Conservation (phyloP, 2,888 invertebrate genomes). For the Hyppa rectilinea region DNA sequence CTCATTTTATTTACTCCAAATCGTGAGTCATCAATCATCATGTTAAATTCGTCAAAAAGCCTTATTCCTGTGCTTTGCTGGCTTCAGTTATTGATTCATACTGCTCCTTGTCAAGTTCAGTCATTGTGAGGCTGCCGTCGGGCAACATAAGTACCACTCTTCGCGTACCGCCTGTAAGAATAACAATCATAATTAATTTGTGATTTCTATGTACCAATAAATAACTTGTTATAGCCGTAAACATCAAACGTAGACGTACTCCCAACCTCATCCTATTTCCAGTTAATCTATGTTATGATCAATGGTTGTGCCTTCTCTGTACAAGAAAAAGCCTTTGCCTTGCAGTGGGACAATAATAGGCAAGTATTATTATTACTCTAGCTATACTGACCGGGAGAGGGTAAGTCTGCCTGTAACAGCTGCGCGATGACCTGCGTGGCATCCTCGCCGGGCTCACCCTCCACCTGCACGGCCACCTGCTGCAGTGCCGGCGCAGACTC, state of each 20-base stretch:
- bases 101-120: conserved; percentile 96
- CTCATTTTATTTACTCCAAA: conserved; percentile 4
- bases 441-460: conserved; percentile 90
- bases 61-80: conserved; percentile 90
- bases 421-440: conserved; percentile 96
- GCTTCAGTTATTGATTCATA: conserved; percentile 92
- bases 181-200: background rate
- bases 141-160: conserved; percentile 96
- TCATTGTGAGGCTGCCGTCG: conserved; percentile 96
- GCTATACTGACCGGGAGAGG: conserved; percentile 93
- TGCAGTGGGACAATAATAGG: too few species aligned
- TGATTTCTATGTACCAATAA: background rate
- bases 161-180: conserved; percentile 93
- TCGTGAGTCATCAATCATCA: conserved; percentile 7
- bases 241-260: background rate
- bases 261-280: background rate
- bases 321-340: background rate
- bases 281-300: background rate
- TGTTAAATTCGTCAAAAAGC: conserved; percentile 5
- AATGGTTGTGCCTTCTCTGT: background rate
- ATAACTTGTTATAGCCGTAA: background rate
- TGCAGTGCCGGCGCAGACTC: conserved; percentile 87
- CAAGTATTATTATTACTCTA: background rate
- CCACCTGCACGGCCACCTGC: conserved; percentile 89
- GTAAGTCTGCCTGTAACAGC: conserved; percentile 95